These are phyloP conservation scores for Leptopilina clavipes DNA, from an alignment of 1,140 invertebrate species.

Conservation along the genomic window DNA sequence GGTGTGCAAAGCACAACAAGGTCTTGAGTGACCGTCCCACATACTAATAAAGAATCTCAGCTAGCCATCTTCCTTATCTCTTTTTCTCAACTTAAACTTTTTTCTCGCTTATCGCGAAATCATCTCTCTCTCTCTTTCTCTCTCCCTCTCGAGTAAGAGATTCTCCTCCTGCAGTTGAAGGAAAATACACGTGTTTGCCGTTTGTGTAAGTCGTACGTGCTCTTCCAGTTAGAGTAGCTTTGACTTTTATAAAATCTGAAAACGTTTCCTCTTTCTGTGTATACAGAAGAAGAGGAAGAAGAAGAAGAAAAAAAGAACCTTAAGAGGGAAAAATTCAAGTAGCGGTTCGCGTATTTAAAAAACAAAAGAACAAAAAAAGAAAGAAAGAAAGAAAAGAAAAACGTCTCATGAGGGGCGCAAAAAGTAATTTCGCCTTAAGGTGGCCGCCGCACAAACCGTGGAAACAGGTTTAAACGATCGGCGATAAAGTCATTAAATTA, in stretches of 20 bases:
- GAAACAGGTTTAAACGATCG: conserved; percentile 56
- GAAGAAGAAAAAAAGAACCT: too few species aligned
- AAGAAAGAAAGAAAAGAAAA: conserved; percentile 40
- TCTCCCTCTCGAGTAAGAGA: not conserved
- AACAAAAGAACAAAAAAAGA: conserved; percentile 23
- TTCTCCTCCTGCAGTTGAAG: not conserved
- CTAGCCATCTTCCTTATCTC: conserved; percentile 7
- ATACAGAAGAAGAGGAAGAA: too few species aligned
- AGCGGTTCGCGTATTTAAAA: conserved; percentile 23
- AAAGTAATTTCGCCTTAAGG: conserved; percentile 36
- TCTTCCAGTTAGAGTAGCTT: conserved; percentile 24
- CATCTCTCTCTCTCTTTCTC: not conserved
- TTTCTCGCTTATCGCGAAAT: conserved; percentile 22
- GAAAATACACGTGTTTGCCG: conserved; percentile 1
- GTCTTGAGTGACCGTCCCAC: conserved; percentile 7
- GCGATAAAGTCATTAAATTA: conserved; percentile 63
- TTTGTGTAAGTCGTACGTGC: conserved; percentile 23
- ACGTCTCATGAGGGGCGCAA: conserved; percentile 40
- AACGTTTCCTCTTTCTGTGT: not conserved
- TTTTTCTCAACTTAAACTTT: not conserved
- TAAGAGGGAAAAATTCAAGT: conserved; percentile 33
- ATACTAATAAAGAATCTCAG: conserved; percentile 29
- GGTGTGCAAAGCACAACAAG: conserved; percentile 1
- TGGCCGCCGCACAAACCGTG: conserved; percentile 39
- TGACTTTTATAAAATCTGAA: conserved; percentile 9